Conservation (phyloP, 2,888 invertebrate species). For the Pollenia amentaria region DNA sequence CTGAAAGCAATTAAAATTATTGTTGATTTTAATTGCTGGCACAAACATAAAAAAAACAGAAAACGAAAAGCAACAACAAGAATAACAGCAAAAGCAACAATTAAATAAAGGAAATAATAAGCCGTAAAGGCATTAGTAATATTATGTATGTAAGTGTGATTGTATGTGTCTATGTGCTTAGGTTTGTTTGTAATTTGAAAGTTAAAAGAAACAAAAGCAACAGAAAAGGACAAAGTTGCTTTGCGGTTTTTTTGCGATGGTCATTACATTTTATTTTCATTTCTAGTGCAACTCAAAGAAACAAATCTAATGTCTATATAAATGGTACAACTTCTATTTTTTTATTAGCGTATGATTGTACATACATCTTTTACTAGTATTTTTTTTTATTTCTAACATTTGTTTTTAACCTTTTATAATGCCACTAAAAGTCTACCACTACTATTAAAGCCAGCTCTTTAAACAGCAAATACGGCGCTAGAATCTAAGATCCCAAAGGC, state of each 20-base stretch:
- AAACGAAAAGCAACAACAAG: constrained; percentile 8
- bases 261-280: constrained; percentile 68
- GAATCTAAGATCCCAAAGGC: constrained; percentile 11
- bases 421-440: constrained; percentile 28
- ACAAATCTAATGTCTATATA: constrained; percentile 40
- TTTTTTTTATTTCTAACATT: constrained; percentile 42
- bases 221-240: constrained; percentile 36
- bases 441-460: background rate
- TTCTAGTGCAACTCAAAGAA: constrained; percentile 57
- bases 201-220: background rate
- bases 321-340: background rate
- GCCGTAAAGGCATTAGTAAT: background rate
- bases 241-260: constrained; percentile 51
- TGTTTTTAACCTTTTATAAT: constrained; percentile 39
- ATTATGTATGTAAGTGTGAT: background rate
- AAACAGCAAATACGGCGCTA: background rate
- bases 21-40: constrained; percentile 73
- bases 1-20: constrained; percentile 74
- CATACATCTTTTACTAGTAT: background rate
- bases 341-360: background rate
- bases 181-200: background rate
- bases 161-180: background rate
- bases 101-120: constrained; percentile 50
- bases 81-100: constrained; percentile 29
- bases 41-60: constrained; percentile 17